Base-by-base conservation (phyloP, 2,888 invertebrate species). In the Scelioninae gen. 1 region DNA sequence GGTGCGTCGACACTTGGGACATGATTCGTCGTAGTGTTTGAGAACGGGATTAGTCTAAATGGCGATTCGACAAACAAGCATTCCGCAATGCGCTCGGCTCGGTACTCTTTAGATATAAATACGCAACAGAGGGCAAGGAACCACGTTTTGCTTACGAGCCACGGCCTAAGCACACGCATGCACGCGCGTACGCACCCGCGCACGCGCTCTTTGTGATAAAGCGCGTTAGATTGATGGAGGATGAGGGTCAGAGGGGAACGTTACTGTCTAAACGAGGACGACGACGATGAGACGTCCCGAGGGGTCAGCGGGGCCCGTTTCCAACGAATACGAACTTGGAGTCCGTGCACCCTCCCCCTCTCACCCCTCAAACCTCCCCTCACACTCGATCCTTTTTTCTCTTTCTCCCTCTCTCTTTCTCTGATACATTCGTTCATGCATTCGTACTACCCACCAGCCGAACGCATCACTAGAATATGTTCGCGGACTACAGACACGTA, bases 71-170 rank as follows among this genome's bases (percentile, higher is more conserved):
- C 83, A 83, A 84, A 69, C 72, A 81, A 74, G 85, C 79, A 83
- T 79, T 83, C 79, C 83, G 85, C 82, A 81, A 81, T 85, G 85
- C 85, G 84, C 83, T 84, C 83, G 78, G 31, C 85, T 84, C 84
- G 86, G 83, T 85, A 86, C 85, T 84, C 85, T 84, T 85, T 89
- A 88, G 90, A 90, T 90, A 90, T 90, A 90, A 90, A 90, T 90
- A 90, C 89, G 90, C 90, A 88, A 89, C 88, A 89, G 90, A 90
- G 90, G 90, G 90, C 90, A 90, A 90, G 89, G 90, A 89, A 90
- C 90, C 90, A 89, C 85, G 83, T 84, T 82, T 86, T 80, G 84
- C 85, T 72, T 83, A 80, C 74, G 71, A 81, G 74, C 80, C 56
- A 56, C 75, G 63, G 71, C 72, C 82, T 79, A 82, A 84, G 79